These are phyloP conservation scores for Platichthys flesus DNA, from an alignment of 2,113 vertebrate species.

Conservation along the genomic window DNA sequence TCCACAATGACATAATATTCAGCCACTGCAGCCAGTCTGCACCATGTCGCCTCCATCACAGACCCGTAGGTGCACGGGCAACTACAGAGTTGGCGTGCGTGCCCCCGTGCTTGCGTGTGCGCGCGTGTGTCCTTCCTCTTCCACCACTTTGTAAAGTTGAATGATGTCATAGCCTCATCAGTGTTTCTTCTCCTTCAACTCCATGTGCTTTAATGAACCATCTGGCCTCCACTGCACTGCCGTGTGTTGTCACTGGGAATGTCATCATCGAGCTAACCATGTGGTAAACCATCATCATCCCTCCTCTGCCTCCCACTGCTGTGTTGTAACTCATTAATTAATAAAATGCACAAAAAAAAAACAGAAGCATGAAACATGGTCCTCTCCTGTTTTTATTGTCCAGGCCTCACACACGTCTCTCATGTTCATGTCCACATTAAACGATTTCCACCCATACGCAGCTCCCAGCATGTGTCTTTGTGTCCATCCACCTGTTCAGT, in stretches of 20 bases:
- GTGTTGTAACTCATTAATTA: constrained; percentile 61
- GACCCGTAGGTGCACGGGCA: constrained; percentile 11
- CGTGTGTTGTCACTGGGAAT: constrained; percentile 44
- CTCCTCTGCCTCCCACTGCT: constrained; percentile 28
- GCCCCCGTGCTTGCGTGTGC: constrained; percentile 35
- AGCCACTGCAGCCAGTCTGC: constrained; percentile 70
- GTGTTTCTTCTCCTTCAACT: constrained; percentile 55
- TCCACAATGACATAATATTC: constrained; percentile 65
- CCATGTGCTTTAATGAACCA: constrained; percentile 47
- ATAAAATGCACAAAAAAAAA: constrained; percentile 58
- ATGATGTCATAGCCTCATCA: constrained; percentile 68
- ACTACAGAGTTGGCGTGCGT: neutral
- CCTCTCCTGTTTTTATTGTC: constrained; percentile 60
- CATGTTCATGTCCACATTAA: constrained; percentile 54
- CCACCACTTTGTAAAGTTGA: constrained; percentile 73
- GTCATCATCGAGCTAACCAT: constrained; percentile 59
- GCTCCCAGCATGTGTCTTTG: constrained; percentile 57
- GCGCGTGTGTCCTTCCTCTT: constrained; percentile 6
- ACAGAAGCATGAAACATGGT: constrained; percentile 63
- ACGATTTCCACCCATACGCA: constrained; percentile 50
- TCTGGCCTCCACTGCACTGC: constrained; percentile 35
- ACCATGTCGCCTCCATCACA: constrained; percentile 64
- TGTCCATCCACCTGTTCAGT: constrained; percentile 49
- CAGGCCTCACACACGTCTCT: constrained; percentile 44
- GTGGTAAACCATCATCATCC: constrained; percentile 56